phyloP scores from a whole-genome alignment of 1,140 invertebrate species.

The Ceratosolen solmsi region DNA sequence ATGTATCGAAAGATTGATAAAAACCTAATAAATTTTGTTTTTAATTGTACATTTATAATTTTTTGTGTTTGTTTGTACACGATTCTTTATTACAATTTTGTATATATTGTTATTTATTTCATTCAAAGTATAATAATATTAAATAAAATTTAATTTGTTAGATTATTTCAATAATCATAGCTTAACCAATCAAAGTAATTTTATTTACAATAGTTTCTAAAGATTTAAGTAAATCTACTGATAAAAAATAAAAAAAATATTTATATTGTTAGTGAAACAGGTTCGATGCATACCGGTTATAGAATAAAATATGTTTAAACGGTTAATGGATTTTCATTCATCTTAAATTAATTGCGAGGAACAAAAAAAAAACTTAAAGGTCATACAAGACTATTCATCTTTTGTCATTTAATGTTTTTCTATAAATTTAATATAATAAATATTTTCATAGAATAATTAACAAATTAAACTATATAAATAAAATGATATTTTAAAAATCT shows the following conservation, averaged over 20 bases:
- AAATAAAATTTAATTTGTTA: background rate
- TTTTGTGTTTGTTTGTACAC: background rate
- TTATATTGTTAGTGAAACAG: background rate
- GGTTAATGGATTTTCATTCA: background rate
- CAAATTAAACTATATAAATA: too few relatives aligned
- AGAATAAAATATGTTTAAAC: background rate
- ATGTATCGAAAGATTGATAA: background rate
- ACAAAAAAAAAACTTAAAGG: background rate
- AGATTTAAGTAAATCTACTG: background rate
- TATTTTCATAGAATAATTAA: too few relatives aligned
- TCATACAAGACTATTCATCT: background rate
- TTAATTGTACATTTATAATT: background rate
- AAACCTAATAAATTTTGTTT: slow-evolving; percentile 11
- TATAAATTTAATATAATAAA: background rate
- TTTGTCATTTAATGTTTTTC: background rate
- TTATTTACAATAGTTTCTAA: background rate
- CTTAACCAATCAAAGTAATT: background rate
- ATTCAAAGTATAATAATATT: slow-evolving; percentile 1
- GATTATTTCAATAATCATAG: background rate
- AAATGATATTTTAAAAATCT: too few relatives aligned
- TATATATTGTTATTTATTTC: slow-evolving; percentile 11
- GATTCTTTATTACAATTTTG: background rate
- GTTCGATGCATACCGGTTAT: too few relatives aligned
- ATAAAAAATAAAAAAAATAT: background rate
- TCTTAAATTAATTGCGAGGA: background rate